Conservation (phyloP, 2,113 vertebrate genomes). For the Actenoides lindsayi region DNA sequence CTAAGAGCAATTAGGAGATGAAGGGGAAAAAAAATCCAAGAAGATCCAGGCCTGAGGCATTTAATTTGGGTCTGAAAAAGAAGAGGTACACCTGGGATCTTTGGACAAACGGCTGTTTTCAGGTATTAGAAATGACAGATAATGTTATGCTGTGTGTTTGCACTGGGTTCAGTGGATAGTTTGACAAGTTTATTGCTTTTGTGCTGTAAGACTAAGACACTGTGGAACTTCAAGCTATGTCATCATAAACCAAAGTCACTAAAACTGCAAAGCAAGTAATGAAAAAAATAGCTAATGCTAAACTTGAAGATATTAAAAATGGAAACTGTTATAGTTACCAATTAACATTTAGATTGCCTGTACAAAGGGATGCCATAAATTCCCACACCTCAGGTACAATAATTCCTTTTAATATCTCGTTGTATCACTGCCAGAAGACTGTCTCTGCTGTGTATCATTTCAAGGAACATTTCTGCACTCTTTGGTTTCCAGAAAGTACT, state of each 20-base stretch:
- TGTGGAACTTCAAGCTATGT: background rate
- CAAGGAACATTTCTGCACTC: background rate
- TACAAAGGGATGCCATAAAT: slow-evolving; percentile 52
- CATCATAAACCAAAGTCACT: slow-evolving; percentile 25
- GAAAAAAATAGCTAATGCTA: slow-evolving; percentile 4
- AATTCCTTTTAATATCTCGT: slow-evolving; percentile 28
- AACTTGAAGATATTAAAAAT: slow-evolving; percentile 35
- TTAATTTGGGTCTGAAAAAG: background rate
- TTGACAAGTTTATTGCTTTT: slow-evolving; percentile 12
- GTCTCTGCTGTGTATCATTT: background rate
- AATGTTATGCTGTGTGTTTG: background rate
- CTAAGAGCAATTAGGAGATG: background rate
- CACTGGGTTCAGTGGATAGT: background rate
- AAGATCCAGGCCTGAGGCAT: background rate
- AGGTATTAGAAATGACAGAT: background rate
- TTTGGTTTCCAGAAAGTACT: background rate
- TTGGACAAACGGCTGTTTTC: background rate
- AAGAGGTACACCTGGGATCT: background rate
- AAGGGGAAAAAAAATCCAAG: background rate
- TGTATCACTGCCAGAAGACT: background rate
- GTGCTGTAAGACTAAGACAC: background rate
- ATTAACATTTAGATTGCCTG: slow-evolving; percentile 65
- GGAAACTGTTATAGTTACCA: slow-evolving; percentile 11
- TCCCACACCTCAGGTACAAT: background rate
- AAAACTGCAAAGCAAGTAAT: slow-evolving; percentile 15